A percentile compares a stretch with the other conserved stretches of the same genome.
phyloP scores from a whole-genome alignment of 2,113 vertebrate species.

The Corythornis madagascariensis region DNA sequence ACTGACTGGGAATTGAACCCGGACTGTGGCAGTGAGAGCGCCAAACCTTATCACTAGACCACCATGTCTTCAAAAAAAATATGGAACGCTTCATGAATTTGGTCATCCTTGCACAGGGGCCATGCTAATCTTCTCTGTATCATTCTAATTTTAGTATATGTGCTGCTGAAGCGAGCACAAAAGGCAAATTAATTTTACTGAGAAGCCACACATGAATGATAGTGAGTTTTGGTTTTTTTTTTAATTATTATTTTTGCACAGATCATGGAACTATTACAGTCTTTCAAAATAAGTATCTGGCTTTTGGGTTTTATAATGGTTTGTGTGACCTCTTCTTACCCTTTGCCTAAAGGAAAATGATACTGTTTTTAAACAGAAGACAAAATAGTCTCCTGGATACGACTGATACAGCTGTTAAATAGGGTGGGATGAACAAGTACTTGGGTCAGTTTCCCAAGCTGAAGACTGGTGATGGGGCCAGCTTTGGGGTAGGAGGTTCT shows the following conservation, averaged over 20 bases:
- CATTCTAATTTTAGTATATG: background rate
- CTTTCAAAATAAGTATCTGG: slow-evolving; percentile 71
- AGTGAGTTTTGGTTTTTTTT: slow-evolving; percentile 43
- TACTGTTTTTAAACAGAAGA: slow-evolving; percentile 9
- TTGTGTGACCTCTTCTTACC: slow-evolving; percentile 59
- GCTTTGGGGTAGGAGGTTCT: background rate
- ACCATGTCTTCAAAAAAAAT: no score
- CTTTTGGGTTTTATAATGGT: slow-evolving; percentile 48
- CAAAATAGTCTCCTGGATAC: background rate
- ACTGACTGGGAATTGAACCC: no score
- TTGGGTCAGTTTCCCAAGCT: background rate
- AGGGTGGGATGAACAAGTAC: background rate
- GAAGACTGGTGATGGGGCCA: background rate
- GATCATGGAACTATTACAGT: slow-evolving; percentile 63
- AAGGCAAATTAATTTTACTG: slow-evolving; percentile 76
- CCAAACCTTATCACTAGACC: no score
- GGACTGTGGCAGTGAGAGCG: no score
- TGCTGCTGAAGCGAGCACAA: slow-evolving; percentile 31
- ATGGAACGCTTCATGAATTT: no score
- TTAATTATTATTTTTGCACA: slow-evolving; percentile 30
- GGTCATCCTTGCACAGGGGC: slow-evolving; percentile 54
- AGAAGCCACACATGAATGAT: slow-evolving; percentile 71
- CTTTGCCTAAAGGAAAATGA: slow-evolving; percentile 65
- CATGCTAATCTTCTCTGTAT: background rate
- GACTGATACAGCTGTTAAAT: background rate